Conservation (phyloP, 2,888 invertebrate species). For the Drosophila siamana region DNA sequence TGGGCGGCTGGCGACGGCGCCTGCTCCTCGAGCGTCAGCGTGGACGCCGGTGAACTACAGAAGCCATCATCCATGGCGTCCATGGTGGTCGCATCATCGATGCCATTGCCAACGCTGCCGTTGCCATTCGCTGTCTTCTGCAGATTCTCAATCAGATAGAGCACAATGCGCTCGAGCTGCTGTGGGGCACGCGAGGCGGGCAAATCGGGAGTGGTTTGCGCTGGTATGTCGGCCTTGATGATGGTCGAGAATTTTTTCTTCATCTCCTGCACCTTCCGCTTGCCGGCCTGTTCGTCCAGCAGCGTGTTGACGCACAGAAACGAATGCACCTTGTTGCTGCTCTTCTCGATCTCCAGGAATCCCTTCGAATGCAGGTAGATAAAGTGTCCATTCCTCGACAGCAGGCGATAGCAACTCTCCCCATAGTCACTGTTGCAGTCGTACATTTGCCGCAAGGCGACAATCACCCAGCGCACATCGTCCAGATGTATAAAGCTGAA, state of each 20-base stretch:
- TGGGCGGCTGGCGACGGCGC: slow-evolving; percentile 63
- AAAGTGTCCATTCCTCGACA: slow-evolving; percentile 92
- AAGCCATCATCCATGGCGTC: slow-evolving; percentile 47
- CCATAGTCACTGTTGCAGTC: slow-evolving; percentile 93
- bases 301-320: slow-evolving; percentile 95
- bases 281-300: slow-evolving; percentile 90
- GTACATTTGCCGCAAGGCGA: slow-evolving; percentile 95
- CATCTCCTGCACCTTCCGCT: slow-evolving; percentile 91
- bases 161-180: slow-evolving; percentile 90
- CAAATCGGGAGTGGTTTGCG: slow-evolving; percentile 81
- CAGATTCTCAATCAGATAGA: slow-evolving; percentile 88
- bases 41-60: slow-evolving; percentile 50
- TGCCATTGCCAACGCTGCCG: slow-evolving; percentile 28
- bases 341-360: slow-evolving; percentile 92
- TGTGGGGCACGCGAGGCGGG: slow-evolving; percentile 90
- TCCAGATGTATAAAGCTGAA: slow-evolving; percentile 96
- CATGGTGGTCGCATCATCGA: slow-evolving; percentile 12
- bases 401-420: slow-evolving; percentile 93
- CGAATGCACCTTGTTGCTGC: slow-evolving; percentile 91
- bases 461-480: slow-evolving; percentile 95
- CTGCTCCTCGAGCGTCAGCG: slow-evolving; percentile 54
- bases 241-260: slow-evolving; percentile 91
- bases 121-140: slow-evolving; percentile 72
- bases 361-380: slow-evolving; percentile 94
- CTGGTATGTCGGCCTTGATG: slow-evolving; percentile 86